A percentile compares a stretch with the other conserved stretches of the same genome.
These are phyloP conservation scores for Dicrostonyx torquatus DNA, from an alignment of 2,797 vertebrate species.

Conservation along the genomic window DNA sequence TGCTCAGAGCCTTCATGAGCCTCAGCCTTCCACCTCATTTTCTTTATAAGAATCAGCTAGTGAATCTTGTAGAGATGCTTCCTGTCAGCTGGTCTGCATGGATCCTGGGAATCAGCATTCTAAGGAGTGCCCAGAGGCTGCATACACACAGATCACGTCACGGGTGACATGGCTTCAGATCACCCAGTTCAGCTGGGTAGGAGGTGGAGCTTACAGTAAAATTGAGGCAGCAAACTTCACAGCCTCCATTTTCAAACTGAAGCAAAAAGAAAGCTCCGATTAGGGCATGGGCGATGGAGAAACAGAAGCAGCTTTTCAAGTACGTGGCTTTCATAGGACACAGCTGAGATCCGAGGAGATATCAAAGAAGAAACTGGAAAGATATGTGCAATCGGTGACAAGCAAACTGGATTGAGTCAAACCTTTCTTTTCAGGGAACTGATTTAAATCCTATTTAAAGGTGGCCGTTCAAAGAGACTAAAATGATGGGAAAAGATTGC, in stretches of 20 bases:
- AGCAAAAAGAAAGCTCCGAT: not conserved
- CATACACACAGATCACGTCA: fast-evolving
- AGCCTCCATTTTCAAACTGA: conserved; percentile 29
- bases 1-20: not conserved
- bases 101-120: not conserved
- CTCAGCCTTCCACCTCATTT: not conserved
- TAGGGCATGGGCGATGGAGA: not conserved
- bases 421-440: conserved; percentile 22
- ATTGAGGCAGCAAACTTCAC: not conserved
- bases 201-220: not conserved
- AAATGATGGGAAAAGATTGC: not conserved
- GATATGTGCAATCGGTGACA: not conserved
- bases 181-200: not conserved
- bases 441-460: not conserved
- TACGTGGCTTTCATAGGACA: not conserved
- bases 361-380: not conserved
- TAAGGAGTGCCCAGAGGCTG: not conserved
- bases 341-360: not conserved
- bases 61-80: not conserved
- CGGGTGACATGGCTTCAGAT: not conserved
- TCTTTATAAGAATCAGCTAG: not conserved
- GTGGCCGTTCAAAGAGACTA: conserved; percentile 9
- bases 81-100: not conserved
- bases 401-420: not conserved
- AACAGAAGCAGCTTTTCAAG: not conserved